Base-by-base conservation (phyloP, 2,797 vertebrate species). In the Hylomyscus alleni region DNA sequence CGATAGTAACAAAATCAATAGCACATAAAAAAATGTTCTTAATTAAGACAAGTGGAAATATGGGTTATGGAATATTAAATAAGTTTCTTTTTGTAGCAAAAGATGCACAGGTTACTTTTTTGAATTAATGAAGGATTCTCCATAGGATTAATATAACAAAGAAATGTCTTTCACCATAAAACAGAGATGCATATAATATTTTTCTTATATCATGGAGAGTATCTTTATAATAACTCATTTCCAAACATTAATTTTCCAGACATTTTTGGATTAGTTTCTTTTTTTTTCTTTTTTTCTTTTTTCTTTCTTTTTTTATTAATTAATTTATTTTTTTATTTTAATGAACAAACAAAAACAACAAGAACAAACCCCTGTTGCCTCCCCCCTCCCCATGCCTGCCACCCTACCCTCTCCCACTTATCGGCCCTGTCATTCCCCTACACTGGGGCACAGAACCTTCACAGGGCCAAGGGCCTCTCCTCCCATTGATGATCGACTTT, bases 201-300 rank as follows among this genome's bases (percentile, higher is more conserved):
- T 15, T 88, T 65, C 77, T 95, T 86, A 54, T 50, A 44, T 65
- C 19, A 14, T 67, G 15, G 60, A n/a, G 19, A 56, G 26, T 75
- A 17, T 95, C 87, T 95, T 97, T 77, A 52, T 81, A 80, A 37
- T 65, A 88, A 90, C 15, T 90, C 29, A 14, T 89, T 96, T 93
- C 84, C 37, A 94, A 92, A 50, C 12, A 76, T 88, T 84, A 78
- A 56, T 92, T 86, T n/a, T n/a, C n/a, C 72, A 88, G 89, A 90
- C 1, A 80, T 50, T 92, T 95, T 67, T 37, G 26, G 12, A 50
- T n/a, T 91, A 17, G 58, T 95, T 95, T 78, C 22, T 84, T 26
- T 6, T 6, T 72, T 9, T 37, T 26, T 19, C 10, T 85, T 47
- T 85, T 34, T 72, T 72, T 69, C 34, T 52, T 12, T 52, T 29